A percentile compares a stretch with the other conserved stretches of the same genome.
Conservation (phyloP, 2,797 vertebrate genomes). For the Chromobotia macracanthus region DNA sequence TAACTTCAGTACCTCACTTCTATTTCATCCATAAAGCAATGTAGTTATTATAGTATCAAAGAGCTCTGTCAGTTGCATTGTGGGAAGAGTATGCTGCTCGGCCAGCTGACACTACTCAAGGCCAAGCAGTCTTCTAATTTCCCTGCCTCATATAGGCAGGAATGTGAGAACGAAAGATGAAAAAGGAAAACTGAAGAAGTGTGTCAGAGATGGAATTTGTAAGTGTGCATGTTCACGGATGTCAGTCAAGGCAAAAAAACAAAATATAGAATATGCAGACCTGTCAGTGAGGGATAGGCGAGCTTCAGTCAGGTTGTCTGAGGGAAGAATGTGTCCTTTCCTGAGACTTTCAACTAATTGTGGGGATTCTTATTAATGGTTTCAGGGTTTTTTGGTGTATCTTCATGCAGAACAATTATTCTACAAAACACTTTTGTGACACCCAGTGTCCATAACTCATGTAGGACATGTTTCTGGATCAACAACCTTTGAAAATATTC, state of each 20-base stretch:
- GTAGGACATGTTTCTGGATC: neutral
- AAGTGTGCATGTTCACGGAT: neutral
- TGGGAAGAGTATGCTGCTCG: conserved; percentile 9
- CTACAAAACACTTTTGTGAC: neutral
- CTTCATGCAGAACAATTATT: neutral
- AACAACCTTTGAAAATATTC: neutral
- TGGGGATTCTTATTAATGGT: neutral
- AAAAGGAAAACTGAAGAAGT: conserved; percentile 17
- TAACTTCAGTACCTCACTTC: conserved; percentile 15
- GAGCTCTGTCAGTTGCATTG: conserved; percentile 19
- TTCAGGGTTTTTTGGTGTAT: neutral
- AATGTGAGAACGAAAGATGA: conserved; percentile 31
- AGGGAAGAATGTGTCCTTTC: neutral
- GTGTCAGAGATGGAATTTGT: neutral
- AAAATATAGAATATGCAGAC: neutral
- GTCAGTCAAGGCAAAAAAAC: neutral
- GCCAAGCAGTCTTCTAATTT: conserved; percentile 23
- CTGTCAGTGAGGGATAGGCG: neutral
- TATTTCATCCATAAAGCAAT: conserved; percentile 13
- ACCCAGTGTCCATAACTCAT: neutral
- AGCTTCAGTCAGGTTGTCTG: neutral
- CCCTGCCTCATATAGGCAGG: conserved; percentile 33
- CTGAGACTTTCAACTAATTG: neutral
- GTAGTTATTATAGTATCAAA: conserved; percentile 29
- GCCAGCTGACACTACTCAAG: conserved; percentile 26